Base-by-base conservation (phyloP, 2,888 invertebrate species). In the Sympetrum striolatum region DNA sequence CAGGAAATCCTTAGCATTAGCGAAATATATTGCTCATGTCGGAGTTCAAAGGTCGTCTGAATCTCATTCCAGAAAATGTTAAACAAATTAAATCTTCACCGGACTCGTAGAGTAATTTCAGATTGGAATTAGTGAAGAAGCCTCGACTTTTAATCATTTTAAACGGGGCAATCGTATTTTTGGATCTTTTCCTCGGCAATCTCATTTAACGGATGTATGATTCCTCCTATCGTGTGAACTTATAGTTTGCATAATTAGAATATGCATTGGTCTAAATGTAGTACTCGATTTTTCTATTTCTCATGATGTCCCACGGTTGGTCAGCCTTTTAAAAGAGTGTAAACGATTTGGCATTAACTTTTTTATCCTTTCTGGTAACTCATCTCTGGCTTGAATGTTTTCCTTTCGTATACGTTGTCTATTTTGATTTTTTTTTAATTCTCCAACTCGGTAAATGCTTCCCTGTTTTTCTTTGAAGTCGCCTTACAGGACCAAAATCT, bases 181-280 rank as follows among this genome's bases (percentile, higher is more conserved):
- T 86, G 86, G 64, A 86, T 60, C 60, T 86, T 64, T 64, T 58
- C 60, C 10, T 60, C 60, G 60, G 86, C 60, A 60, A 37, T 86
- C 86, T 64, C 18, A 86, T 58, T 86, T 86, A 37, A 60, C 60
- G 86, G 37, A n/a, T 64, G 22, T n/a, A 60, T 86, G 60, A 60
- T 60, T 58, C 86, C 86, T 86, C 60, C 60, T 60, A 60, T 35
- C 37, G 86, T 86, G 86, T 86, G 37, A 82, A 81, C 58, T 39
- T 86, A 60, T 86, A 60, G 60, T 22, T 86, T 86, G 37, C 86
- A 86, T 60, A 60, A 64, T 86, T 37, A 86, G 73, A 73, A 73
- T 73, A 73, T 73, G 31, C 58, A 86, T 53, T n/a, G 37, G 60
- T 86, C 37, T 86, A 60, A 58, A 86, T 86, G 86, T 86, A 64